Percentiles rank a stretch among this genome's conserved stretches.
These are phyloP conservation scores for Zaprionus africanus DNA, from an alignment of 1,140 invertebrate species.

Conservation along the genomic window DNA sequence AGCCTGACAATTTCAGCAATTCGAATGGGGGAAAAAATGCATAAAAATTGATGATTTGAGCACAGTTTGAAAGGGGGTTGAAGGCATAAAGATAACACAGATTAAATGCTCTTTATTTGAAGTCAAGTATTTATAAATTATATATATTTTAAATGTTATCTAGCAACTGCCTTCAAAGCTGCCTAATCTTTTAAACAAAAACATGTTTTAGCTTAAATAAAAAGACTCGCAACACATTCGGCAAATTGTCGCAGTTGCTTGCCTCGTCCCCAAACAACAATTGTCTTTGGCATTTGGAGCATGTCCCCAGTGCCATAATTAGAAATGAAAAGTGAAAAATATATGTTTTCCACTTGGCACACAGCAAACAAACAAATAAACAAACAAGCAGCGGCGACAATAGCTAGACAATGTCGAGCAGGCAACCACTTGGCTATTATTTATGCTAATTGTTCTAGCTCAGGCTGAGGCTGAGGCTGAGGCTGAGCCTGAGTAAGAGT, in stretches of 20 bases:
- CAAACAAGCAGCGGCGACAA: slow-evolving; percentile 42
- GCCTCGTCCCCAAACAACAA: slow-evolving; percentile 25
- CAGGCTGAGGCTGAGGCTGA: slow-evolving; percentile 48
- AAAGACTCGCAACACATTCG: slow-evolving; percentile 3
- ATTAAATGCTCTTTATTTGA: too few species aligned
- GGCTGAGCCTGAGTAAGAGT: neutral
- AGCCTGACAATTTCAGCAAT: slow-evolving; percentile 7
- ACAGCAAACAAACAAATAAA: slow-evolving; percentile 11
- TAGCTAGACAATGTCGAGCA: slow-evolving; percentile 39
- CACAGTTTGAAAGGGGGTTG: slow-evolving; percentile 24
- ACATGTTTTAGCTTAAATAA: neutral
- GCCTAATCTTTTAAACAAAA: neutral
- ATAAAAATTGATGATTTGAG: slow-evolving; percentile 42
- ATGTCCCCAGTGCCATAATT: slow-evolving; percentile 70
- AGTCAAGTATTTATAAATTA: too few species aligned
- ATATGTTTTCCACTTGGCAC: slow-evolving; percentile 64
- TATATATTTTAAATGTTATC: too few species aligned
- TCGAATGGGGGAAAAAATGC: slow-evolving; percentile 1
- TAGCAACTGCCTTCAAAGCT: neutral
- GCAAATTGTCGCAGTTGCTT: slow-evolving; percentile 20
- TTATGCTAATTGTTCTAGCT: slow-evolving; percentile 74
- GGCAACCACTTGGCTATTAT: slow-evolving; percentile 74
- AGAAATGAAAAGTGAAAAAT: slow-evolving; percentile 76
- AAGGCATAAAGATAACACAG: neutral
- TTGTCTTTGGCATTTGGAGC: slow-evolving; percentile 72